Conservation (phyloP, 64 coral and sea anemone genomes). For the Hydrozoanthus tunicans region DNA sequence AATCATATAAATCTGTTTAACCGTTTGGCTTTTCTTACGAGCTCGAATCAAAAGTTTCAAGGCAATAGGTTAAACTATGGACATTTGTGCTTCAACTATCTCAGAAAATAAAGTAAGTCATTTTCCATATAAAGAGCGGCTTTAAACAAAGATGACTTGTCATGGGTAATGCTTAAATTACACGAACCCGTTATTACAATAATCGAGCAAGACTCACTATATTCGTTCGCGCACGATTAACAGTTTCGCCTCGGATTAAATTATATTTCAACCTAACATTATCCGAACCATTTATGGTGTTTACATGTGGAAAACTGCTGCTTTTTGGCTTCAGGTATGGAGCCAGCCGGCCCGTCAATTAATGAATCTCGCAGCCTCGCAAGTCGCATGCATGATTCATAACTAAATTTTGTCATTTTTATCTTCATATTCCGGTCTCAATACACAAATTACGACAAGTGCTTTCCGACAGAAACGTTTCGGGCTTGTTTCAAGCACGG, state of each 20-base stretch:
- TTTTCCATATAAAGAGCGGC: not conserved
- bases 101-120: too few species aligned
- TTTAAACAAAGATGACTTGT: not conserved
- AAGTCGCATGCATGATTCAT: not conserved
- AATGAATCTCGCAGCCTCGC: not conserved
- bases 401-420: conserved; percentile 4
- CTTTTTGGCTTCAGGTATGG: not conserved
- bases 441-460: not conserved
- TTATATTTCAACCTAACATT: not conserved
- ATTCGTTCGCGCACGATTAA: conserved; percentile 3
- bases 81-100: too few species aligned
- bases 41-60: not conserved
- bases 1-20: too few species aligned
- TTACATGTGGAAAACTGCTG: not conserved
- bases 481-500: too few species aligned
- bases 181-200: not conserved
- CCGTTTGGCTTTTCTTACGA: not conserved
- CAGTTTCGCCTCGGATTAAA: not conserved
- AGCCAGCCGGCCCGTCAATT: not conserved
- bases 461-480: not conserved
- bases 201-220: not conserved
- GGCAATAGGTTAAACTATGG: not conserved
- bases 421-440: not conserved
- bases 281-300: not conserved
- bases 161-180: not conserved